Base-by-base conservation (phyloP, 2,113 vertebrate species). In the Vimba vimba region DNA sequence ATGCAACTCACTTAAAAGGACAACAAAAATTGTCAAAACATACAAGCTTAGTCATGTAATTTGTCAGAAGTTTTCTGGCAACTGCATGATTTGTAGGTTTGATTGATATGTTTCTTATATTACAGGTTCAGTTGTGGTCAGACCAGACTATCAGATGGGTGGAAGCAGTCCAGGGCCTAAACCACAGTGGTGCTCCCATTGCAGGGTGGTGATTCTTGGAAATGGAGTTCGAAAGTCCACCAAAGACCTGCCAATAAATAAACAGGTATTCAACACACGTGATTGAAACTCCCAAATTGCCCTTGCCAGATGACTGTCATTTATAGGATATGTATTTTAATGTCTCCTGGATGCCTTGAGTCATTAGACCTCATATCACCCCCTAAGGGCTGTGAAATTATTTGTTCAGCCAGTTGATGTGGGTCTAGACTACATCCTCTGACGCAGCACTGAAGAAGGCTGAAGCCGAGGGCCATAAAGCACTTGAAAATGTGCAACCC, bases 121-220 rank as follows among this genome's bases (percentile, higher is more conserved):
- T 76, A 60, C 74, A 96, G 95, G 93, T 91, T 36, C 95, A 64
- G 91, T 92, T 82, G 92, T 91, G 76, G 91, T 89, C 79, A 94
- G 95, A 89, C 94, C 93, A 60, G 92, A 96, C 62, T 87, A 90
- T 80, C 94, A 91, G 60, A 90, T 87, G 1, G 17, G 88, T 0
- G 66, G 90, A 23, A 91, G 92, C 23, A 82, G 91, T 79, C 50
- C 93, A 0, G 93, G 90, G 0, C 68, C 91, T 82, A 94, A 94
- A 36, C 93, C 96, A 17, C 96, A 94, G 50, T 96, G 96, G 94
- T 99, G 98, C 85, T 96, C 95, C 85, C 94, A 96, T 85, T 99
- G 98, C 93, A 98, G 97, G 86, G 96, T 96, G n/a, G 95, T 98
- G 30, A 93, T 97, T 82, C 95, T 99, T 84, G 97, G 97, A 74